Evolutionary conservation across 2,113 vertebrate species (phyloP).

Genomic region (Brachypteracias leptosomus): DNA sequence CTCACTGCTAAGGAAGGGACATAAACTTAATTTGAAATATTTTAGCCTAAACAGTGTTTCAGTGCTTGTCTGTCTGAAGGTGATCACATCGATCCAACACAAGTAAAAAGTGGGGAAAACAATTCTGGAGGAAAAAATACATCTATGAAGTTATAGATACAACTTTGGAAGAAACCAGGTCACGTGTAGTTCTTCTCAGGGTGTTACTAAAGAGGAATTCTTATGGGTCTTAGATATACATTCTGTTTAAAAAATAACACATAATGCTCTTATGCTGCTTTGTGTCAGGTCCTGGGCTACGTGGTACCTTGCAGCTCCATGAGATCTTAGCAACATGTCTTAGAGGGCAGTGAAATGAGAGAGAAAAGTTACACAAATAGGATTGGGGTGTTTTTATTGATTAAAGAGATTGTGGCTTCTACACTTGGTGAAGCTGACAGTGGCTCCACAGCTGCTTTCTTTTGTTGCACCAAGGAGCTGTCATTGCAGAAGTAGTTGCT

Average conservation of each 20-base stretch:
- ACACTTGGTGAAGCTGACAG: background rate
- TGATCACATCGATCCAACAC: background rate
- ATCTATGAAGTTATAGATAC: accelerated
- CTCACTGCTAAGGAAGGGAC: background rate
- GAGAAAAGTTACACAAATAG: background rate
- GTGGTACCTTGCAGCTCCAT: background rate
- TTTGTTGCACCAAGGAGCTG: background rate
- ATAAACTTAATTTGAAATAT: background rate
- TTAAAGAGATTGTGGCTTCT: background rate
- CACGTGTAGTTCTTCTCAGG: background rate
- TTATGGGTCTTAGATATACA: background rate
- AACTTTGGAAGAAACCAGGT: background rate
- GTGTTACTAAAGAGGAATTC: background rate
- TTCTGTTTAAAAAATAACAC: background rate
- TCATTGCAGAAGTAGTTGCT: background rate
- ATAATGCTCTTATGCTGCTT: background rate
- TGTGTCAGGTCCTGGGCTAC: background rate
- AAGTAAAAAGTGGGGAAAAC: background rate
- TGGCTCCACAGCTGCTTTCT: background rate
- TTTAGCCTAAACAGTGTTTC: background rate
- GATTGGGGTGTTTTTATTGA: background rate
- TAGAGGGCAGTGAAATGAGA: background rate
- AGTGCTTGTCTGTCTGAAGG: background rate
- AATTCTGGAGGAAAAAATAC: background rate
- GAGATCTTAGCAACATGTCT: background rate